Evolutionary conservation across 2,797 vertebrate species (phyloP), one percentile per base, ranked within the genome.

Genomic region (Pygocentrus nattereri): DNA sequence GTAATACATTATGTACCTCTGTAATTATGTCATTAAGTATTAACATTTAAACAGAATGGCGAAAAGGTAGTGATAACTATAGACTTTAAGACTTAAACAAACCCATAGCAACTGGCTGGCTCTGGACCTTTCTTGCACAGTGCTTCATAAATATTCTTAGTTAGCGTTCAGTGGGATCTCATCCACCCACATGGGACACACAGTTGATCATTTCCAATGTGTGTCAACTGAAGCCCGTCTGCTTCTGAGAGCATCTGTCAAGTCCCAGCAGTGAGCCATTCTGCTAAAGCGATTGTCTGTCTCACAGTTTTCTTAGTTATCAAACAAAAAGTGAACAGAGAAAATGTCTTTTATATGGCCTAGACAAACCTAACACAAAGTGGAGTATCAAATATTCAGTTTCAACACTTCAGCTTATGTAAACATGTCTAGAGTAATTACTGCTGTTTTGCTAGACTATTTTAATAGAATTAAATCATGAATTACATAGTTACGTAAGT

Each of bases 161-260:
- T 62, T 62, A 67, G 18, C 34, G 21, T n/a, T 67, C 64, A 21
- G 64, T 21, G 19, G 65, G 65, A 38, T 68, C n/a, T 23, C 65
- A 44, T 15, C 65, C 65, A 23, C 65, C 38, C 34, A 68, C 34
- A 68, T 12, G 19, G 64, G 31, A 67, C 21, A 12, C 64, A 67
- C 30, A 38, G 64, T 67, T 67, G 64, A 67, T 67, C 30, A 67
- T 67, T 34, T 41, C 64, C 31, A 67, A 41, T n/a, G 64, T 34
- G 31, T 41, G 64, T 34, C 64, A 23, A 41, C 30, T 41, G 34
- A 67, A 67, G 12, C 31, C 18, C 21, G 18, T 67, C 64, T 67
- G 30, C 30, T n/a, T 41, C 67, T 49, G 67, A 49, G 41, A 67
- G 64, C 30, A 67, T 31, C 64, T 67, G 64, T 67, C 30, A 41